Evolutionary conservation across 2,888 invertebrate species (phyloP).

Genomic region (Eupeodes luniger): DNA sequence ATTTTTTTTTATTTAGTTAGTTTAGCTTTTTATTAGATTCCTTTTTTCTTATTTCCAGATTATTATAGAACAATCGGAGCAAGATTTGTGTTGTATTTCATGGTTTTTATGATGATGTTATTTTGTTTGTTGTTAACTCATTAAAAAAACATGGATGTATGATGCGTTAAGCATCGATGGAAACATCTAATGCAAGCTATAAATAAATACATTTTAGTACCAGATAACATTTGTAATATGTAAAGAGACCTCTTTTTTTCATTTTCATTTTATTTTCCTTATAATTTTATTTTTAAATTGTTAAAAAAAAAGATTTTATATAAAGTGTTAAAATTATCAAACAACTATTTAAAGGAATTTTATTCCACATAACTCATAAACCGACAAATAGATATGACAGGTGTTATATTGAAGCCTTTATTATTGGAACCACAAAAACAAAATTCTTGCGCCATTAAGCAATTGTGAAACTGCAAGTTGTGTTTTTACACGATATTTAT

Average conservation of each 20-base stretch:
- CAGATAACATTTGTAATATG: not conserved
- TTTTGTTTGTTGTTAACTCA: not conserved
- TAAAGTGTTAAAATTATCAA: no score
- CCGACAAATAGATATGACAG: no score
- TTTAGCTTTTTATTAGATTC: not conserved
- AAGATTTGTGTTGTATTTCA: not conserved
- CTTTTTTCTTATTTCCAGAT: not conserved
- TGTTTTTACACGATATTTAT: no score
- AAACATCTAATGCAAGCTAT: not conserved
- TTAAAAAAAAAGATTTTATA: no score
- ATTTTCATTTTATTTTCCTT: no score
- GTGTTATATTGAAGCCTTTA: no score
- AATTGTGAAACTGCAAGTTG: no score
- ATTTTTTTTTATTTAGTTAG: conserved; percentile 1
- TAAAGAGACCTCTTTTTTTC: not conserved
- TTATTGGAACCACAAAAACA: no score
- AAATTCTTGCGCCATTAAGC: no score
- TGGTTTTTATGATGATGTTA: not conserved
- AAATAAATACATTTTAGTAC: not conserved
- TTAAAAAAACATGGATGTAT: not conserved
- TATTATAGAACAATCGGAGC: not conserved
- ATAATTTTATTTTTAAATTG: no score
- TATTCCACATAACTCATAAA: no score
- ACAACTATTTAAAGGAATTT: no score
- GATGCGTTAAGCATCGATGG: not conserved